Conservation (phyloP, 2,888 invertebrate genomes). For the Drosophila borborema region DNA sequence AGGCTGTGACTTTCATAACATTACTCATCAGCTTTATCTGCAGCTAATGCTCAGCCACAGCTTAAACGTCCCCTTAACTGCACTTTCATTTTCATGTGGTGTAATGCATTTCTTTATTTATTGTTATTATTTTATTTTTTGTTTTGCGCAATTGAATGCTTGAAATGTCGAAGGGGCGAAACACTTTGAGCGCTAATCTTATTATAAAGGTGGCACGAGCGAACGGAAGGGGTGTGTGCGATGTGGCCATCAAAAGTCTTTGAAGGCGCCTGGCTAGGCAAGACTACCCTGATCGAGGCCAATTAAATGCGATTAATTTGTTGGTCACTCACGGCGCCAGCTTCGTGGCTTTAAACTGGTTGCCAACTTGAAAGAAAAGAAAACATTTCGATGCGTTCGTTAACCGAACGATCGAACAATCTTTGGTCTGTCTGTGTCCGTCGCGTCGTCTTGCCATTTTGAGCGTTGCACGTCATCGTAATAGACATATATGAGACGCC, state of each 20-base stretch:
- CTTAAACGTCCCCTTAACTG: slow-evolving; percentile 12
- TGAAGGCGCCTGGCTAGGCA: slow-evolving; percentile 31
- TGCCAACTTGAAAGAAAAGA: slow-evolving; percentile 50
- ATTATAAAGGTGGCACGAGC: background rate
- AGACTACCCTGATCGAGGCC: slow-evolving; percentile 39
- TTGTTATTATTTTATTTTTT: no score
- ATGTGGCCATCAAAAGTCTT: slow-evolving; percentile 25
- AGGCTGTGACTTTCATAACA: background rate
- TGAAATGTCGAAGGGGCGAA: slow-evolving; percentile 23
- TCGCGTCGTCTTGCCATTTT: slow-evolving; percentile 34
- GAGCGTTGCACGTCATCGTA: slow-evolving; percentile 71
- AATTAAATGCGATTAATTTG: slow-evolving; percentile 79
- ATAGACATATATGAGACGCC: slow-evolving; percentile 67
- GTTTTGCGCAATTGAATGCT: slow-evolving; percentile 60
- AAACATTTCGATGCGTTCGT: slow-evolving; percentile 76
- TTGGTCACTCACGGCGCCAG: slow-evolving; percentile 59
- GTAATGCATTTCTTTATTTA: slow-evolving; percentile 48
- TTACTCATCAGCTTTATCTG: background rate
- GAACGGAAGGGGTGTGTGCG: background rate
- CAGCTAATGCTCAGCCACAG: background rate
- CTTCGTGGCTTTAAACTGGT: slow-evolving; percentile 61
- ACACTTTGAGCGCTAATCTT: slow-evolving; percentile 25
- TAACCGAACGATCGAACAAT: slow-evolving; percentile 59
- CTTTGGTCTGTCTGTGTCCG: slow-evolving; percentile 9
- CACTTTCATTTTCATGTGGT: slow-evolving; percentile 69